Percentiles rank a stretch among this genome's conserved stretches.
These are phyloP conservation scores for Tribolium freemani DNA, from an alignment of 2,888 invertebrate species.

Conservation along the genomic window DNA sequence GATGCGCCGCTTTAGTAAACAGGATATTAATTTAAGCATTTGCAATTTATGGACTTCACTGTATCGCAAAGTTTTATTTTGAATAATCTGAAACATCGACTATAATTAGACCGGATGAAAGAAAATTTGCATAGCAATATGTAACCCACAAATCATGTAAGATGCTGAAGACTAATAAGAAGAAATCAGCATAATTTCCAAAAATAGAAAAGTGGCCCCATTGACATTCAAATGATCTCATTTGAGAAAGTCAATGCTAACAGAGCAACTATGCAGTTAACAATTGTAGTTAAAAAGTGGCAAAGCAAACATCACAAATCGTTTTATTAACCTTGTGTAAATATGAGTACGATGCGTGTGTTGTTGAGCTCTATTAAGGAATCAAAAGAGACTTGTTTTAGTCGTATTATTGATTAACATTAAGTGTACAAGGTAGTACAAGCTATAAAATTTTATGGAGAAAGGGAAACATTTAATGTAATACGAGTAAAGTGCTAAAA, in stretches of 20 bases:
- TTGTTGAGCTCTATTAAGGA: not conserved
- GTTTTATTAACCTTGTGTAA: not conserved
- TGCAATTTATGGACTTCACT: not conserved
- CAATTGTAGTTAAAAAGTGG: not conserved
- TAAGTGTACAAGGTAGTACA: not conserved
- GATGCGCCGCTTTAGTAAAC: not conserved
- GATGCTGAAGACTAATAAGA: not conserved
- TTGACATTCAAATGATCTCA: not conserved
- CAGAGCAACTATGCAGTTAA: no score
- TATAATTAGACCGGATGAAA: not conserved
- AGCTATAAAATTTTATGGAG: not conserved
- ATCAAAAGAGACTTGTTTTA: not conserved
- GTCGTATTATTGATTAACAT: not conserved
- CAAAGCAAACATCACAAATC: not conserved
- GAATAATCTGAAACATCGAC: not conserved
- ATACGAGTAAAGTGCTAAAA: not conserved
- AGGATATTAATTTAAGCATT: not conserved
- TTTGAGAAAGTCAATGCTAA: no score
- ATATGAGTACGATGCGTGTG: not conserved
- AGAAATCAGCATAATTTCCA: not conserved
- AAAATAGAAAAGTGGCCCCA: not conserved
- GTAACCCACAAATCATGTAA: not conserved
- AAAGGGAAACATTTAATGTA: not conserved
- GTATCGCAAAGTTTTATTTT: not conserved
- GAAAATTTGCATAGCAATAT: not conserved